A percentile compares a stretch with the other conserved stretches of the same genome.
Evolutionary conservation across 2,797 vertebrate genomes (phyloP).

Genomic region (Sciaenops ocellatus): DNA sequence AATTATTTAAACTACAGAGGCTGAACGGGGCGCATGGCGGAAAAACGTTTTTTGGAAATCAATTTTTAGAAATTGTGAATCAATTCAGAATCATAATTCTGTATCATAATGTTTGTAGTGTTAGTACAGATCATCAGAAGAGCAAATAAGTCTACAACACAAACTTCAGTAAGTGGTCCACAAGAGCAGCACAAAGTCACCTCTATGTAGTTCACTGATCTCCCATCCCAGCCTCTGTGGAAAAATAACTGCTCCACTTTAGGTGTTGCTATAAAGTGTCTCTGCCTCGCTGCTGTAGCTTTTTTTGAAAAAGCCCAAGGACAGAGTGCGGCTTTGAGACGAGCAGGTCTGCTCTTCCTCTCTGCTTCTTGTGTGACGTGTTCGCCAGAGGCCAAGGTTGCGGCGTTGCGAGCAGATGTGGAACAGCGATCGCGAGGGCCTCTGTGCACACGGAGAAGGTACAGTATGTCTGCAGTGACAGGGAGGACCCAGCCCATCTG

Average conservation of each 20-base stretch:
- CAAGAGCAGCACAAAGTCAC: slow-evolving; percentile 51
- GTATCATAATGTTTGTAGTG: background rate
- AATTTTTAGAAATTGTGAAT: too few species aligned
- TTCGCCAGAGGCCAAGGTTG: slow-evolving; percentile 40
- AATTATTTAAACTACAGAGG: too few species aligned
- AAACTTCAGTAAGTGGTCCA: slow-evolving; percentile 36
- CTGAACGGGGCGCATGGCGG: too few species aligned
- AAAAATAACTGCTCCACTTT: slow-evolving; percentile 70
- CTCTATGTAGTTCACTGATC: slow-evolving; percentile 49
- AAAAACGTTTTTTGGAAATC: too few species aligned
- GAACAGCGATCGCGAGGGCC: background rate
- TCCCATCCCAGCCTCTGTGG: slow-evolving; percentile 30
- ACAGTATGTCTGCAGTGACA: slow-evolving; percentile 40
- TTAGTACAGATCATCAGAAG: slow-evolving; percentile 8
- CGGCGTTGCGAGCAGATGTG: slow-evolving; percentile 30
- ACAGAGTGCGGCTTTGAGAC: slow-evolving; percentile 53
- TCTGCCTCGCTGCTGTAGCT: slow-evolving; percentile 40
- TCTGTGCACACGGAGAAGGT: slow-evolving; percentile 20
- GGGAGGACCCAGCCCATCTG: slow-evolving; percentile 57
- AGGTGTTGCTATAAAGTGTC: slow-evolving; percentile 42
- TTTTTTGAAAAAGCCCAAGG: slow-evolving; percentile 52
- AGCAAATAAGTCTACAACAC: background rate
- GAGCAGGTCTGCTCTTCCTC: background rate
- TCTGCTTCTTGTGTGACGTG: slow-evolving; percentile 28
- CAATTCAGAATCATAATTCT: too few species aligned